Evolutionary conservation across 2,888 invertebrate species (phyloP).

Genomic region (Tolmerus cingulatus): DNA sequence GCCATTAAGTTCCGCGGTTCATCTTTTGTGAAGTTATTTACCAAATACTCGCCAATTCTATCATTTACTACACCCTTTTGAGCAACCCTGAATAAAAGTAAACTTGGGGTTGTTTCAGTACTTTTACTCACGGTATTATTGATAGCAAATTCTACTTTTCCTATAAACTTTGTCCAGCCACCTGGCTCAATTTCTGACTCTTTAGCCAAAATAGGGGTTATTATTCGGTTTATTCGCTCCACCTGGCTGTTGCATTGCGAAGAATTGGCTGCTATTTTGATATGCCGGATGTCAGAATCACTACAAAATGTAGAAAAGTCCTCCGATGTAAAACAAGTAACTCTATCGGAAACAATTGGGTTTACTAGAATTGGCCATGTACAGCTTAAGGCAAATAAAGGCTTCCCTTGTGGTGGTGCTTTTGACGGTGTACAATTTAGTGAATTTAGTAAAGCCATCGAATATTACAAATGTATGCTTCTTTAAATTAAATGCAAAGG

Average conservation of each 20-base stretch:
- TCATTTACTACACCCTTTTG: background rate
- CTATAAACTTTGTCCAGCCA: background rate
- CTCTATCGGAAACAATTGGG: no score
- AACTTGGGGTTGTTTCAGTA: background rate
- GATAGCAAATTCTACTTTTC: background rate
- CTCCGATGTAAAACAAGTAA: constrained; percentile 46
- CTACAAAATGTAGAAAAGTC: constrained; percentile 54
- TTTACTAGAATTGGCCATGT: no score
- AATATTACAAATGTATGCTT: no score
- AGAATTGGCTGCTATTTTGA: constrained; percentile 4
- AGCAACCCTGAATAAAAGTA: background rate
- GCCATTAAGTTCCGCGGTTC: background rate
- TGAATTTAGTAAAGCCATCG: no score
- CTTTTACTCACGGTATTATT: background rate
- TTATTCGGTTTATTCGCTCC: background rate
- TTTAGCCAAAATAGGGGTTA: background rate
- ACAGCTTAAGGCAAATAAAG: no score
- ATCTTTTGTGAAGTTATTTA: background rate
- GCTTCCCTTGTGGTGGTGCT: no score
- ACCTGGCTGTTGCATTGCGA: constrained; percentile 33
- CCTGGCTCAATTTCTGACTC: background rate
- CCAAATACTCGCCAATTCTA: background rate
- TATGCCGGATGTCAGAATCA: constrained; percentile 48
- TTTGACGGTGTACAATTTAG: no score
- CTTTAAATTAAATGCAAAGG: no score